These are phyloP conservation scores for Penaeus indicus DNA, from an alignment of 1,140 invertebrate genomes.

Conservation along the genomic window DNA sequence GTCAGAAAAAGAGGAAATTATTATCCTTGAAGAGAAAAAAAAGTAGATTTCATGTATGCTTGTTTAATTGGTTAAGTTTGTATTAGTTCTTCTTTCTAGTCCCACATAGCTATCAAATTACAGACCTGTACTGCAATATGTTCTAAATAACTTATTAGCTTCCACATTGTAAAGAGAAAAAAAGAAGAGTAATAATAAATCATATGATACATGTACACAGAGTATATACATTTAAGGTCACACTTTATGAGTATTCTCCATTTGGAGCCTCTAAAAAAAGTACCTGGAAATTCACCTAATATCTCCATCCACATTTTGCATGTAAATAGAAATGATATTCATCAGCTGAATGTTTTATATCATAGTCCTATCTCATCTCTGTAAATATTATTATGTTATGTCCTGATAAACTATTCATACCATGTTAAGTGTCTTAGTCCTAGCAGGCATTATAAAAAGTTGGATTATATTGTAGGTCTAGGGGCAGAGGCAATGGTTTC, in stretches of 20 bases:
- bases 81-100: too few relatives aligned
- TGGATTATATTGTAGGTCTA: conserved; percentile 25
- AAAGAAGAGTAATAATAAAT: not conserved
- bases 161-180: conserved; percentile 4
- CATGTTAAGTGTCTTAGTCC: conserved; percentile 56
- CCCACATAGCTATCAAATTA: too few relatives aligned
- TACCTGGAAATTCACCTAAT: conserved; percentile 58
- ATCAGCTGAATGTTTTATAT: conserved; percentile 50
- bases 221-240: conserved; percentile 40
- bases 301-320: conserved; percentile 58
- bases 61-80: too few relatives aligned
- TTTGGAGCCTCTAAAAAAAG: conserved; percentile 34
- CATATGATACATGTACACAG: conserved; percentile 1
- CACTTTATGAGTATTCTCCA: conserved; percentile 30
- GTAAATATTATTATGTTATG: conserved; percentile 47
- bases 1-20: too few relatives aligned
- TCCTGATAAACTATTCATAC: conserved; percentile 46
- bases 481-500: too few relatives aligned
- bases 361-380: conserved; percentile 18
- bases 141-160: conserved; percentile 19
- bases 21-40: too few relatives aligned
- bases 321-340: conserved; percentile 45
- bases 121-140: too few relatives aligned
- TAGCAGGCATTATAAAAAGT: conserved; percentile 52
- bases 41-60: too few relatives aligned